Conservation (phyloP, 2,797 vertebrate genomes). For the Chloroceryle amazona region DNA sequence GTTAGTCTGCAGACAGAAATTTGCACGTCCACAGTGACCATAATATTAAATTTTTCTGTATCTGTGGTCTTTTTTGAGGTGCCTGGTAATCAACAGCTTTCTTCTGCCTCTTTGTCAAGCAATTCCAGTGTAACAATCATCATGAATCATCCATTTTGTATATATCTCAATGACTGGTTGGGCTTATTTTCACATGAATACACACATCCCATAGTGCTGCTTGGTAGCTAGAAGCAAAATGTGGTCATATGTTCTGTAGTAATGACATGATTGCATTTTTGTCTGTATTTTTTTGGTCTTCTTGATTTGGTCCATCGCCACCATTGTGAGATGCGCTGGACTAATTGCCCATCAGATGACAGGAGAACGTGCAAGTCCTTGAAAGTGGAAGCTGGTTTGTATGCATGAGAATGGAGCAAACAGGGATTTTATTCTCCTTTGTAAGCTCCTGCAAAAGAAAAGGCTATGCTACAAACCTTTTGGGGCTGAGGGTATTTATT, state of each 20-base stretch:
- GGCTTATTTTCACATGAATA: slow-evolving; percentile 55
- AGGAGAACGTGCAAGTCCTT: slow-evolving; percentile 18
- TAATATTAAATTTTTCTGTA: slow-evolving; percentile 20
- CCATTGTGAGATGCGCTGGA: slow-evolving; percentile 38
- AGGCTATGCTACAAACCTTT: not conserved
- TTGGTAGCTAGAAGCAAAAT: slow-evolving; percentile 46
- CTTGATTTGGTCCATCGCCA: slow-evolving; percentile 39
- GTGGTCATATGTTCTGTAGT: slow-evolving; percentile 7
- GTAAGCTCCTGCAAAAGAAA: not conserved
- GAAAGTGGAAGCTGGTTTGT: not conserved
- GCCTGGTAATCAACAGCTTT: slow-evolving; percentile 45
- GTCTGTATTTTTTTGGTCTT: not conserved
- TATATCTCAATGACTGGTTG: slow-evolving; percentile 12
- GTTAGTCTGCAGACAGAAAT: slow-evolving; percentile 14
- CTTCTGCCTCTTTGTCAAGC: slow-evolving; percentile 27
- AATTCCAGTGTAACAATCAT: slow-evolving; percentile 19
- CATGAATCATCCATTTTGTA: slow-evolving; percentile 59
- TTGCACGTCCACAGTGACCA: slow-evolving; percentile 13
- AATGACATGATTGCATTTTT: slow-evolving; percentile 41
- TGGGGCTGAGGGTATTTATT: not conserved
- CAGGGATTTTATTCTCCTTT: not conserved
- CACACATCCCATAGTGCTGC: slow-evolving; percentile 1
- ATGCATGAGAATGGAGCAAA: not conserved
- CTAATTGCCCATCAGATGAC: slow-evolving; percentile 20
- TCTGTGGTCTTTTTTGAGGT: slow-evolving; percentile 47